A percentile compares a stretch with the other conserved stretches of the same genome.
Conservation (phyloP, 2,113 vertebrate species). For the Pelodiscus sinensis region DNA sequence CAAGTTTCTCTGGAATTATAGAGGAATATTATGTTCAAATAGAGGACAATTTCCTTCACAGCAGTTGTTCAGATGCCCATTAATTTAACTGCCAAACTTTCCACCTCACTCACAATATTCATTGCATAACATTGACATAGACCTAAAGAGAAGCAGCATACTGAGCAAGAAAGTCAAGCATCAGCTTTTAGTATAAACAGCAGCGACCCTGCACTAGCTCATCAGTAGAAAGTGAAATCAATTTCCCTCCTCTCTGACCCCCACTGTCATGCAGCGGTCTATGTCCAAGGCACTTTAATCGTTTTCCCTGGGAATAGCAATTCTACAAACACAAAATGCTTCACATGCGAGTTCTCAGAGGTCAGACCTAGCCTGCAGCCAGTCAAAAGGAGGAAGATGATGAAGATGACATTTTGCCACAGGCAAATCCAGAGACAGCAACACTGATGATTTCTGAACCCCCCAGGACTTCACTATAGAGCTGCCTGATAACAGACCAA, state of each 20-base stretch:
- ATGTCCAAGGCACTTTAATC: neutral
- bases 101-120: neutral
- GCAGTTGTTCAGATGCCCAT: neutral
- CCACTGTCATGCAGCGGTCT: neutral
- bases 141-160: fast-evolving
- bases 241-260: neutral
- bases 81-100: neutral
- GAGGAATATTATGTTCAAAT: neutral
- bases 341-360: neutral
- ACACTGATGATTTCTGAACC: neutral
- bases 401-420: neutral
- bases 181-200: fast-evolving
- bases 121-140: neutral
- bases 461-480: neutral
- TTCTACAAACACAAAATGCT: fast-evolving
- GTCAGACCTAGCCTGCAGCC: neutral
- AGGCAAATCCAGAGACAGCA: neutral
- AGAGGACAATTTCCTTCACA: neutral
- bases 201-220: fast-evolving
- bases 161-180: neutral
- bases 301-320: neutral
- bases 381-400: neutral
- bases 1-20: fast-evolving
- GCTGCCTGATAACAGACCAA: neutral
- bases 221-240: neutral